Evolutionary conservation across 2,113 vertebrate genomes (phyloP).

Genomic region (Lutjanus erythropterus): DNA sequence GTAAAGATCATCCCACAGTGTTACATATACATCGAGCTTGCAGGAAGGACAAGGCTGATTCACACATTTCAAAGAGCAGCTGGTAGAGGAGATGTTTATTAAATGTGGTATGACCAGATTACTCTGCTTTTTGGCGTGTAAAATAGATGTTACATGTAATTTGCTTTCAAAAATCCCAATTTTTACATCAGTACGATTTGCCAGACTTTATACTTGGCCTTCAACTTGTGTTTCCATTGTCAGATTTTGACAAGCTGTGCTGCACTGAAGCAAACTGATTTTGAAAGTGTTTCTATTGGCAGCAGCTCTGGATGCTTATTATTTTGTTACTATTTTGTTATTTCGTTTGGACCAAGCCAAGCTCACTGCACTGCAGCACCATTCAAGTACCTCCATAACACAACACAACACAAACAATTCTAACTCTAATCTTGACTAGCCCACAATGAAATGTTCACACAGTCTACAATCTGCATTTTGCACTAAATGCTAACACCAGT

Average conservation of each 20-base stretch:
- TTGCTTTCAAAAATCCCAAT: background rate
- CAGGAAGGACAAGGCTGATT: constrained; percentile 13
- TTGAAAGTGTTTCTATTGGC: background rate
- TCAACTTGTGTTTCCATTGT: background rate
- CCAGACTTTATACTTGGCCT: background rate
- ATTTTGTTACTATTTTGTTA: background rate
- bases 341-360: background rate
- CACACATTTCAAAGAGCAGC: background rate
- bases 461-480: too few relatives aligned
- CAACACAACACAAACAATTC: background rate
- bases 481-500: background rate
- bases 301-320: background rate
- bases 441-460: background rate
- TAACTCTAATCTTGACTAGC: background rate
- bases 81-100: background rate
- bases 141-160: background rate
- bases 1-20: constrained; percentile 10
- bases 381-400: background rate
- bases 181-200: background rate
- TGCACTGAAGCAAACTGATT: background rate
- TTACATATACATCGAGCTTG: background rate
- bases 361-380: too few relatives aligned
- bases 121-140: background rate
- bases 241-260: background rate
- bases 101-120: background rate